Evolutionary conservation across 2,797 vertebrate species (phyloP).

Genomic region (Notamacropus eugenii): DNA sequence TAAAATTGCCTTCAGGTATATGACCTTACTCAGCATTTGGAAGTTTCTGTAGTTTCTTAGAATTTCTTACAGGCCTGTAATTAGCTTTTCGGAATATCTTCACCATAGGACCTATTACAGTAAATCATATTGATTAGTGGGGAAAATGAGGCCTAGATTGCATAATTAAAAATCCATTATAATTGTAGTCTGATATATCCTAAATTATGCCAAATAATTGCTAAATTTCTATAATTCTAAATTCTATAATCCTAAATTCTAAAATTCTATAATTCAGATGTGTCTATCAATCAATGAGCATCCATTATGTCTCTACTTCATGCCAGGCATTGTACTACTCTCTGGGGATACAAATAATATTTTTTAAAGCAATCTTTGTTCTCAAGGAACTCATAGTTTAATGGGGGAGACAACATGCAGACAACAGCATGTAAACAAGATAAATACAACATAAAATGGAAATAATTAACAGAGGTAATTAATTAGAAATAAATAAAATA

Average conservation of each 20-base stretch:
- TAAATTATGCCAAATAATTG: not conserved
- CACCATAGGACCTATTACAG: too few relatives aligned
- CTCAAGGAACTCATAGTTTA: not conserved
- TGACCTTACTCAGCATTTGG: not conserved
- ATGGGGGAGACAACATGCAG: not conserved
- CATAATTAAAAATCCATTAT: not conserved
- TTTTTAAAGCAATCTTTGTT: not conserved
- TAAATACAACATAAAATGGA: not conserved
- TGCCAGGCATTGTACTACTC: not conserved
- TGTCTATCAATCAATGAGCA: not conserved
- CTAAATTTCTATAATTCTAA: not conserved
- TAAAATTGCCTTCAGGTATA: not conserved
- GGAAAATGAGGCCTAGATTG: not conserved
- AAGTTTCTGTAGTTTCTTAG: not conserved
- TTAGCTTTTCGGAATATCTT: too few relatives aligned
- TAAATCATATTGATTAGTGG: not conserved
- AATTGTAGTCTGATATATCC: not conserved
- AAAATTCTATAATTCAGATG: not conserved
- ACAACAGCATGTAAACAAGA: not conserved
- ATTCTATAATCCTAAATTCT: not conserved
- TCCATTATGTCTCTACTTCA: not conserved
- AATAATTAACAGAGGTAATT: not conserved
- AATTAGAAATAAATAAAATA: not conserved
- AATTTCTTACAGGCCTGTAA: not conserved
- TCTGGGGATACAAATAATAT: not conserved